phyloP scores from a whole-genome alignment of 2,797 vertebrate genomes.

The Hirundo rustica region DNA sequence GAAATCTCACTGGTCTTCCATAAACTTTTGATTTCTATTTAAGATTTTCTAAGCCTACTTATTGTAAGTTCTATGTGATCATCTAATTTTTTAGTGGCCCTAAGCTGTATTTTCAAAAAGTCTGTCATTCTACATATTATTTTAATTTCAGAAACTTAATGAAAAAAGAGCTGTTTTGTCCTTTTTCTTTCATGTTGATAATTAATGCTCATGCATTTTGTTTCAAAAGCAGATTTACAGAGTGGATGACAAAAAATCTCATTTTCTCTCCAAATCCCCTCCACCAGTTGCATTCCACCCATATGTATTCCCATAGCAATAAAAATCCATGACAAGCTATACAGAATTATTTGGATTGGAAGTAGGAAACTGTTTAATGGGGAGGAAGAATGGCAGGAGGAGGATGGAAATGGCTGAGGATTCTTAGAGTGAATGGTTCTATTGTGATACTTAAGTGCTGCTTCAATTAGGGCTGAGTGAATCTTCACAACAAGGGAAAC shows the following conservation, averaged over 20 bases:
- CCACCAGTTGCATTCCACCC: neutral
- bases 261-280: neutral
- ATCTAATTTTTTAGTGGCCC: neutral
- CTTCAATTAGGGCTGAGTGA: conserved; percentile 57
- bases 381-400: neutral
- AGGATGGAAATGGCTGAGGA: neutral
- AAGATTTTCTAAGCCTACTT: neutral
- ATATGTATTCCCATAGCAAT: neutral
- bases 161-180: conserved; percentile 1
- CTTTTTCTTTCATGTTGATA: neutral
- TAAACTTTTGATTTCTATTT: neutral
- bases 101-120: neutral
- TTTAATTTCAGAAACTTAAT: neutral
- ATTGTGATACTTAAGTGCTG: conserved; percentile 50
- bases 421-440: conserved; percentile 11
- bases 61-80: neutral
- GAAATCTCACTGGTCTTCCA: neutral
- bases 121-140: neutral
- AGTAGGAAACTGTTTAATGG: conserved; percentile 24
- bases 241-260: neutral
- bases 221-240: conserved; percentile 22
- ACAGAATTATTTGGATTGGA: neutral
- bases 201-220: neutral
- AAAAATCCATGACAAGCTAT: neutral
- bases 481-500: conserved; percentile 42